Conservation (phyloP, 2,888 invertebrate genomes). For the Agrilus biguttatus region DNA sequence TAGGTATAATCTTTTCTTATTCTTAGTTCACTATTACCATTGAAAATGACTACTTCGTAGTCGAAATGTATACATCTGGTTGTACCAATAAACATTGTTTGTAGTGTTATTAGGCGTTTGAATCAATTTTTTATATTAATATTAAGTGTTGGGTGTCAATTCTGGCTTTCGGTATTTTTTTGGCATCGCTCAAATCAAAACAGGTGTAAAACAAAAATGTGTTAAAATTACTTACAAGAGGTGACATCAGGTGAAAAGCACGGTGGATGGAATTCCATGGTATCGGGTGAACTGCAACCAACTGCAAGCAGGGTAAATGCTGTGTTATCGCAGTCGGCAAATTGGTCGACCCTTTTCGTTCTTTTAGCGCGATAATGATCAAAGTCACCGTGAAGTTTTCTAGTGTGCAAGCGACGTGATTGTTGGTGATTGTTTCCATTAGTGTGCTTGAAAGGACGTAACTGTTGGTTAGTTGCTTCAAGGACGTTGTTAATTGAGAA, state of each 20-base stretch:
- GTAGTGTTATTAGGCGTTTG: too few relatives aligned
- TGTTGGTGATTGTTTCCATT: conserved; percentile 5
- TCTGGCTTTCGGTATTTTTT: too few relatives aligned
- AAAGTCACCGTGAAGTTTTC: conserved; percentile 13
- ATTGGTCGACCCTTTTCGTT: conserved; percentile 26
- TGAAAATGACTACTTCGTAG: too few relatives aligned
- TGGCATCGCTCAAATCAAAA: too few relatives aligned
- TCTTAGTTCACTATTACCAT: too few relatives aligned
- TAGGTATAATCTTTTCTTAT: too few relatives aligned
- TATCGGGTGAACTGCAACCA: conserved; percentile 61
- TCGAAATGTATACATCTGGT: too few relatives aligned
- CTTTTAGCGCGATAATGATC: conserved; percentile 14
- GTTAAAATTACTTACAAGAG: conserved; percentile 39
- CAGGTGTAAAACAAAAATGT: too few relatives aligned
- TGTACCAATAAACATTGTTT: too few relatives aligned
- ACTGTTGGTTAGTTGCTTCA: background rate
- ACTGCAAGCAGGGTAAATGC: conserved; percentile 57
- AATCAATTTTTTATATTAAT: too few relatives aligned
- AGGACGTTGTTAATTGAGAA: conserved; percentile 46
- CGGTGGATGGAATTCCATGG: conserved; percentile 64
- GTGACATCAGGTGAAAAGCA: conserved; percentile 54
- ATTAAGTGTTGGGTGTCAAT: too few relatives aligned
- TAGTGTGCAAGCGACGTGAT: conserved; percentile 13
- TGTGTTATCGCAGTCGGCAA: conserved; percentile 34
- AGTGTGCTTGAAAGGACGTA: conserved; percentile 4